These are phyloP conservation scores for Nettapus auritus DNA, from an alignment of 2,113 vertebrate species.

Conservation along the genomic window DNA sequence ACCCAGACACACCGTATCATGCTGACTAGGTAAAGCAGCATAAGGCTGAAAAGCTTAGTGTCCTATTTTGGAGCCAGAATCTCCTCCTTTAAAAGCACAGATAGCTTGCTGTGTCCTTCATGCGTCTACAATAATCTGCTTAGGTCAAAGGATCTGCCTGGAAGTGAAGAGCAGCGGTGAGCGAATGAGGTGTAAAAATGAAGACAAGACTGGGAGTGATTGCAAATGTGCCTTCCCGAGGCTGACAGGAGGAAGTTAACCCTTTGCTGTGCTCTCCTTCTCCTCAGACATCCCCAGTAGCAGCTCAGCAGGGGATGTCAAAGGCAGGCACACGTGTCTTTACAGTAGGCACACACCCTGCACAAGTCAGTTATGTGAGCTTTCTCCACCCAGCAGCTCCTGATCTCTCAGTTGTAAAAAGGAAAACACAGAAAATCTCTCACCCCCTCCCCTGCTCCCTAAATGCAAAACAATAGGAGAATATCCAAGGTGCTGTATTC, in stretches of 20 bases:
- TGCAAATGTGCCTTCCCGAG: constrained; percentile 22
- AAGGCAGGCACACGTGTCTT: neutral
- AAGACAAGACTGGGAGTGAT: neutral
- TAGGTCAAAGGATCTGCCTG: constrained; percentile 79
- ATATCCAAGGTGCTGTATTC: neutral
- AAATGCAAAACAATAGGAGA: neutral
- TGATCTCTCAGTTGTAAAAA: neutral
- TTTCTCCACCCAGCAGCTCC: neutral
- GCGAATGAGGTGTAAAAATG: constrained; percentile 22
- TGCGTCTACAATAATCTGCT: constrained; percentile 77
- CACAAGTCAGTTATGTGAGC: neutral
- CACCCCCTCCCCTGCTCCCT: neutral
- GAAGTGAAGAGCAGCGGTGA: constrained; percentile 38
- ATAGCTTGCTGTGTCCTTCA: constrained; percentile 73
- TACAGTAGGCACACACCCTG: accelerated
- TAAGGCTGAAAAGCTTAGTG: constrained; percentile 79
- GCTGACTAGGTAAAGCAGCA: constrained; percentile 76
- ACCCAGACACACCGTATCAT: constrained; percentile 47
- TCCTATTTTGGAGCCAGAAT: constrained; percentile 82
- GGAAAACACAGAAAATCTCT: neutral
- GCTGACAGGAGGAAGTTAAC: constrained; percentile 45
- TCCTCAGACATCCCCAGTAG: neutral
- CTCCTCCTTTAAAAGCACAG: constrained; percentile 72
- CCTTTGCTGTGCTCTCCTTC: neutral
- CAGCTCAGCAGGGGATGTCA: neutral